These are phyloP conservation scores for Temnothorax longispinosus DNA, from an alignment of 1,140 invertebrate species.

Conservation along the genomic window DNA sequence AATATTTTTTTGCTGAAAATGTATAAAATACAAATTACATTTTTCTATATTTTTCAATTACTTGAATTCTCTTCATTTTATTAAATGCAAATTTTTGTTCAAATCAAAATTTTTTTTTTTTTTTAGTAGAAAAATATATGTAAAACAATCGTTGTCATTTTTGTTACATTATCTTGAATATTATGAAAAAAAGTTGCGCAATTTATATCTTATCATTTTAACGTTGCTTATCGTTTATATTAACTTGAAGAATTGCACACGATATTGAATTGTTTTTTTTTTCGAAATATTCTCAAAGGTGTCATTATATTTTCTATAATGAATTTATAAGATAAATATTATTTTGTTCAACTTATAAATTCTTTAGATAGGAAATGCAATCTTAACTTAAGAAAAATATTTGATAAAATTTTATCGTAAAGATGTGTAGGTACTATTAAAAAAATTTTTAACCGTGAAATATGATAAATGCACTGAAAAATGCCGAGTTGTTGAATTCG, in stretches of 20 bases:
- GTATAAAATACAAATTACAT: not conserved
- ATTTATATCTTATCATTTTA: constrained; percentile 1
- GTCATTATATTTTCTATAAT: not conserved
- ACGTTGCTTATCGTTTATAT: constrained; percentile 1
- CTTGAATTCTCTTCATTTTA: not conserved
- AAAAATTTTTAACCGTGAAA: not conserved
- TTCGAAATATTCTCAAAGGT: not conserved
- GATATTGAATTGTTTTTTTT: not conserved
- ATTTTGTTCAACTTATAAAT: not conserved
- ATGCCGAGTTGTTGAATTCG: not conserved
- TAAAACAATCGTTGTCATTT: not conserved
- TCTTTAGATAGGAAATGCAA: not conserved
- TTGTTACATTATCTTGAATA: not conserved
- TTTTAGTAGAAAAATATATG: not conserved
- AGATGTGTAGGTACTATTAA: not conserved
- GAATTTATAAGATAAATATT: not conserved
- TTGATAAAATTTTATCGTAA: not conserved
- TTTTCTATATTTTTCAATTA: not conserved
- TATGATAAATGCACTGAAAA: not conserved
- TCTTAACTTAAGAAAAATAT: not conserved
- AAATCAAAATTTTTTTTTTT: not conserved
- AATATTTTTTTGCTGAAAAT: not conserved
- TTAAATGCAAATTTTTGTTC: not conserved
- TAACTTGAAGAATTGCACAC: not conserved
- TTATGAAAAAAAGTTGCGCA: not conserved